Percentiles rank a stretch among this genome's conserved stretches.
Evolutionary conservation across 2,113 vertebrate genomes (phyloP).

Genomic region (Ciconia stormi): DNA sequence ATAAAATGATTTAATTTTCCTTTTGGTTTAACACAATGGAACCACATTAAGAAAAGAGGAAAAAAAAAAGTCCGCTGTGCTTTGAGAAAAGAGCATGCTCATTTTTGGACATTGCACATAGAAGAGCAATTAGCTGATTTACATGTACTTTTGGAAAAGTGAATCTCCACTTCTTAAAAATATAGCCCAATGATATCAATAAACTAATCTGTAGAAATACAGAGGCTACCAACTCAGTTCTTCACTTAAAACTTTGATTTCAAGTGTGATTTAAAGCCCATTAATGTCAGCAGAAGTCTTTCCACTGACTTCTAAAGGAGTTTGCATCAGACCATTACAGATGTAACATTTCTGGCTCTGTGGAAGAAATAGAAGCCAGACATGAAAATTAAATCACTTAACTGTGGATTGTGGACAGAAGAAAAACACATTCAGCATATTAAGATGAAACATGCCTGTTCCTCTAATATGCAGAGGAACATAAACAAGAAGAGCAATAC

Average conservation of each 20-base stretch:
- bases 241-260: not conserved
- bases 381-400: slow-evolving; percentile 34
- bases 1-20: not conserved
- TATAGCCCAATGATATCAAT: not conserved
- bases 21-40: not conserved
- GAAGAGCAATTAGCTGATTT: not conserved
- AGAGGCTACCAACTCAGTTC: not conserved
- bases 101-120: not conserved
- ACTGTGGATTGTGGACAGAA: slow-evolving; percentile 12
- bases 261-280: not conserved
- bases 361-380: slow-evolving; percentile 17
- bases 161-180: not conserved
- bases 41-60: not conserved
- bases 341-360: not conserved
- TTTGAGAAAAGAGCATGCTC: not conserved
- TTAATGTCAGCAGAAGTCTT: not conserved
- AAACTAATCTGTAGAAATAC: not conserved
- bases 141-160: not conserved
- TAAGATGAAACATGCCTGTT: not conserved
- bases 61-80: not conserved
- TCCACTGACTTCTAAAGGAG: not conserved
- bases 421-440: slow-evolving; percentile 9
- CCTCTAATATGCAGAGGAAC: not conserved
- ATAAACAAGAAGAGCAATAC: not conserved
- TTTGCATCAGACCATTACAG: not conserved